A percentile compares a stretch with the other conserved stretches of the same genome.
Evolutionary conservation across 2,113 vertebrate species (phyloP).

Genomic region (Ancistrus triradiatus): DNA sequence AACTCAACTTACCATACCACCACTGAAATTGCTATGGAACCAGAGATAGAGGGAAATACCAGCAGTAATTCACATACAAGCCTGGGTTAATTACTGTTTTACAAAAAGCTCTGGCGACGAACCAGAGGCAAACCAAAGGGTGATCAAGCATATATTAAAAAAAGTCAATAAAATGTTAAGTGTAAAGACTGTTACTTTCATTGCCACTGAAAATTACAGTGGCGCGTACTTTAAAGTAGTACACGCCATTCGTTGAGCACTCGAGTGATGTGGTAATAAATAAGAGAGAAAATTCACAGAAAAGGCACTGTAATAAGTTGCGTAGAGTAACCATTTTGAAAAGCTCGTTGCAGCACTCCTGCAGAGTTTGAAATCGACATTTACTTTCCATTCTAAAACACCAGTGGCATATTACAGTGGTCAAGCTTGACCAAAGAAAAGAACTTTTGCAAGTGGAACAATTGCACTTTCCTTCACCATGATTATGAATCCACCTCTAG

Average conservation of each 20-base stretch:
- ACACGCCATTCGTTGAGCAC: slow-evolving; percentile 49
- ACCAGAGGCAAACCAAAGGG: slow-evolving; percentile 36
- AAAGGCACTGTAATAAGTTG: slow-evolving; percentile 69
- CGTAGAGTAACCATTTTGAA: slow-evolving; percentile 44
- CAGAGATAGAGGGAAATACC: background rate
- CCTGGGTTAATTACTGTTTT: slow-evolving; percentile 23
- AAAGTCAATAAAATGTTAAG: slow-evolving; percentile 41
- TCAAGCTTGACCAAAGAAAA: slow-evolving; percentile 72
- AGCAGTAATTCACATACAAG: slow-evolving; percentile 15
- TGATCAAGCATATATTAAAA: slow-evolving; percentile 43
- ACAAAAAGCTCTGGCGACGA: slow-evolving; percentile 29
- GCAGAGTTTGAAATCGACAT: slow-evolving; percentile 57
- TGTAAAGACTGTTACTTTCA: slow-evolving; percentile 44
- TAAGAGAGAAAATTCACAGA: slow-evolving; percentile 50
- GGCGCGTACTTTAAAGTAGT: slow-evolving; percentile 48
- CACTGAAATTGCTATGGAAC: background rate
- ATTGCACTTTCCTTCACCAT: slow-evolving; percentile 66
- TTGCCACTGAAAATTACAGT: slow-evolving; percentile 52
- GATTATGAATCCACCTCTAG: slow-evolving; percentile 2
- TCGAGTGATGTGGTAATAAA: slow-evolving; percentile 51
- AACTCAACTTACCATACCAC: background rate
- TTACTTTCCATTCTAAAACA: slow-evolving; percentile 59
- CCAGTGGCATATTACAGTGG: slow-evolving; percentile 79
- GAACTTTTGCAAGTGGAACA: slow-evolving; percentile 68
- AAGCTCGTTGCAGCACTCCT: slow-evolving; percentile 21